Evolutionary conservation across 2,888 invertebrate species (phyloP).

Genomic region (Caenorhabditis sp.): DNA sequence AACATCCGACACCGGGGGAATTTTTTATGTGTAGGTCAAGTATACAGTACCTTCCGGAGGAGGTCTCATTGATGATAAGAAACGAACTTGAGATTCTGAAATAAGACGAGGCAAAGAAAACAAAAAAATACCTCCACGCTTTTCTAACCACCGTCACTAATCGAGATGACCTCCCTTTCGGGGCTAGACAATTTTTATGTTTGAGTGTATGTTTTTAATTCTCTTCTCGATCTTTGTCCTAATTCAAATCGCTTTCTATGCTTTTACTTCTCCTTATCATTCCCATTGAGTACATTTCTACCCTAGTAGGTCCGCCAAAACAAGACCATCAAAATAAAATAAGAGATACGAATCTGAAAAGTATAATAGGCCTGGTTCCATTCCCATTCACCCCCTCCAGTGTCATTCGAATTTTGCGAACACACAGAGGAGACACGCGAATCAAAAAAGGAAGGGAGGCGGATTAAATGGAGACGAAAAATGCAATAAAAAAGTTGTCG

Average conservation of each 20-base stretch:
- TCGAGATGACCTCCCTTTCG: constrained; percentile 28
- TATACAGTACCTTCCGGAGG: neutral
- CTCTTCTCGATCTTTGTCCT: constrained; percentile 21
- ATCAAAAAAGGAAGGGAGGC: constrained; percentile 15
- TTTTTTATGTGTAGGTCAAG: constrained; percentile 29
- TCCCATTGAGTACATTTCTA: neutral
- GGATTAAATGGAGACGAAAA: constrained; percentile 52
- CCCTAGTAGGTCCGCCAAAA: neutral
- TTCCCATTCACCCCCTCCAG: neutral
- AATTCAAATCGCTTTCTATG: neutral
- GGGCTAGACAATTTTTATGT: neutral
- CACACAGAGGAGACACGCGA: constrained; percentile 21
- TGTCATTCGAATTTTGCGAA: constrained; percentile 7
- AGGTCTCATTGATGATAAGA: neutral
- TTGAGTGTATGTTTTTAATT: constrained; percentile 14
- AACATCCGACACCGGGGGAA: constrained; percentile 7
- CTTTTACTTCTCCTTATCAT: too few relatives aligned
- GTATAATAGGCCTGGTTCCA: constrained; percentile 33
- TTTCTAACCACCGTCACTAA: constrained; percentile 15
- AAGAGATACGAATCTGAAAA: constrained; percentile 12
- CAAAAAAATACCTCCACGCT: constrained; percentile 19
- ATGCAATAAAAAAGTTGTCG: constrained; percentile 55
- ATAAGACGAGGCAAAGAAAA: too few relatives aligned
- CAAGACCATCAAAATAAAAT: constrained; percentile 7
- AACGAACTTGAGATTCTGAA: too few relatives aligned